These are phyloP conservation scores for Gymnoscopelus braueri DNA, from an alignment of 2,797 vertebrate genomes.

Conservation along the genomic window DNA sequence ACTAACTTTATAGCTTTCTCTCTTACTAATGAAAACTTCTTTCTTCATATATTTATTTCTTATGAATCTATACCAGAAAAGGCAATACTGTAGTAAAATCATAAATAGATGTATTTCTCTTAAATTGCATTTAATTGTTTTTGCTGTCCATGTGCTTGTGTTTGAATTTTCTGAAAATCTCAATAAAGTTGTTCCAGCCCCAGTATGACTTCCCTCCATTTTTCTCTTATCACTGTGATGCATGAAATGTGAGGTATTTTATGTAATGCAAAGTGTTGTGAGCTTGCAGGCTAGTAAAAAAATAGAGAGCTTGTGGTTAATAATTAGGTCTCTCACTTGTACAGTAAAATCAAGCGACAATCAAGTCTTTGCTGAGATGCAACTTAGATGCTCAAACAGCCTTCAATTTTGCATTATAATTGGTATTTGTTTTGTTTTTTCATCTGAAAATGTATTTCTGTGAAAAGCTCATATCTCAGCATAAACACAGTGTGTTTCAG, in stretches of 20 bases:
- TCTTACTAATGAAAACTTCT: constrained; percentile 30
- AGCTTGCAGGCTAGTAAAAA: too few species aligned
- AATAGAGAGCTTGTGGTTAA: background rate
- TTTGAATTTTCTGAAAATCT: background rate
- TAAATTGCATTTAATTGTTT: constrained; percentile 5
- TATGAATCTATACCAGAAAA: constrained; percentile 14
- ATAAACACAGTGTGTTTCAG: background rate
- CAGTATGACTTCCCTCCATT: background rate
- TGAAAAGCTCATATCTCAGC: too few species aligned
- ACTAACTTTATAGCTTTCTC: constrained; percentile 6
- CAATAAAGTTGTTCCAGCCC: background rate
- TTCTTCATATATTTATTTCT: constrained; percentile 46
- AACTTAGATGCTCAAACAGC: too few species aligned
- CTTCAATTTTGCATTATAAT: too few species aligned
- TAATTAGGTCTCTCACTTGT: too few species aligned
- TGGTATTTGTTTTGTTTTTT: too few species aligned
- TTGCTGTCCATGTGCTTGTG: constrained; percentile 1
- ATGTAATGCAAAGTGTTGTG: too few species aligned
- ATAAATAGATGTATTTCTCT: constrained; percentile 14
- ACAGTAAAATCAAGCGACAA: too few species aligned
- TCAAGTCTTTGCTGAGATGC: too few species aligned
- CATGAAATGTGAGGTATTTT: too few species aligned
- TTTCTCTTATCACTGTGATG: too few species aligned
- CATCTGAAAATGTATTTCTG: too few species aligned
- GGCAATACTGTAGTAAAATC: constrained; percentile 37